phyloP scores from a whole-genome alignment of 2,113 vertebrate species.

The Clarias gariepinus region DNA sequence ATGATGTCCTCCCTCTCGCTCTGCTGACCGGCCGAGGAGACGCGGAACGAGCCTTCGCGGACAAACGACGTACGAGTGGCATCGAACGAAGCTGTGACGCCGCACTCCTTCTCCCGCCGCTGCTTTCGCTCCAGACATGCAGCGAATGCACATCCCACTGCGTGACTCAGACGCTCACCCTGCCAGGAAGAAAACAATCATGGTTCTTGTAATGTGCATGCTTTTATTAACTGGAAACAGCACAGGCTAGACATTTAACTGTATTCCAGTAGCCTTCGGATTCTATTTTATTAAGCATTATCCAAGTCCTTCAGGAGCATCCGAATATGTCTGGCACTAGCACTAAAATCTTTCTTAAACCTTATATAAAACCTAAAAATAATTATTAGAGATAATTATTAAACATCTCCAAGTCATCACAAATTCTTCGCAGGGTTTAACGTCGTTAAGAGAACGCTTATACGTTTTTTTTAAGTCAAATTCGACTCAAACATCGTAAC shows the following conservation, averaged over 20 bases:
- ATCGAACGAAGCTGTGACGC: constrained; percentile 88
- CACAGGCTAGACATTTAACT: neutral
- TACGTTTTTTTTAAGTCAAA: neutral
- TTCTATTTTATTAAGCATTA: neutral
- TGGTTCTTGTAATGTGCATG: neutral
- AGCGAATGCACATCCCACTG: constrained; percentile 89
- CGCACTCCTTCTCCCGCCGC: constrained; percentile 88
- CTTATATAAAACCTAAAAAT: too few species aligned
- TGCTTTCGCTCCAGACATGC: constrained; percentile 91
- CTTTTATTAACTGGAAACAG: neutral
- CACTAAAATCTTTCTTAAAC: neutral
- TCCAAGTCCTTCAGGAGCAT: neutral
- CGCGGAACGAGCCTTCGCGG: constrained; percentile 89
- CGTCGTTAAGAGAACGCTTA: neutral
- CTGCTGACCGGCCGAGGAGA: constrained; percentile 72
- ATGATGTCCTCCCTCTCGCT: constrained; percentile 72
- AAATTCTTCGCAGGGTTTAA: neutral
- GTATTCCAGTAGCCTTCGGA: neutral
- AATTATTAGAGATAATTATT: neutral
- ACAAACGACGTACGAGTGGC: constrained; percentile 89
- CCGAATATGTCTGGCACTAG: neutral
- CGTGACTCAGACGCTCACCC: constrained; percentile 90
- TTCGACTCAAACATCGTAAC: neutral
- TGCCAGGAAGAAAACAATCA: constrained; percentile 53
- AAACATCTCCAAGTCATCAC: neutral